Evolutionary conservation across 2,888 invertebrate genomes (phyloP).

Genomic region (Magallana nippona): DNA sequence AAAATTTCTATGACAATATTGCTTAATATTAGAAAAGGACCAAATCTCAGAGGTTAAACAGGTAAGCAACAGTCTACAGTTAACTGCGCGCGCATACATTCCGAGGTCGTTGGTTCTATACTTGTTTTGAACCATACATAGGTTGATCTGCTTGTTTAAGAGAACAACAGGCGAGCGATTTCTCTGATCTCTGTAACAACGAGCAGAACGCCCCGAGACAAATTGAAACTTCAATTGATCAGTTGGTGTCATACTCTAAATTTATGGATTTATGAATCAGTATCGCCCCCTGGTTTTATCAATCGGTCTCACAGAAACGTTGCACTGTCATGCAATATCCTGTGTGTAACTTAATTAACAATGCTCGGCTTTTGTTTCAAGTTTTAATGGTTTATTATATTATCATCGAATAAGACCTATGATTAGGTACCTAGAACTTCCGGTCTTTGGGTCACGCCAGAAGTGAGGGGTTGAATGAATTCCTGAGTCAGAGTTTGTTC

Average conservation of each 20-base stretch:
- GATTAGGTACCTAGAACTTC: constrained; percentile 29
- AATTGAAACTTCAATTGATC: background rate
- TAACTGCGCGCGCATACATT: too few species aligned
- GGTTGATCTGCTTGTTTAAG: too few species aligned
- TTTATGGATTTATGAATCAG: constrained; percentile 14
- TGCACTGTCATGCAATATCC: constrained; percentile 13
- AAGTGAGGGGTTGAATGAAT: background rate
- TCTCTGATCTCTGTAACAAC: background rate
- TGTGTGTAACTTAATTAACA: constrained; percentile 29
- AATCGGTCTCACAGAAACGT: background rate
- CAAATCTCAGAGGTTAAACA: too few species aligned
- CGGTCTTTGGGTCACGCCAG: constrained; percentile 14
- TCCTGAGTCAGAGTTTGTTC: background rate
- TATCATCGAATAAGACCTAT: background rate
- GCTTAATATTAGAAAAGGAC: too few species aligned
- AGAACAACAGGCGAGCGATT: background rate
- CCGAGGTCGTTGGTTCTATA: too few species aligned
- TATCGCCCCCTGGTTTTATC: background rate
- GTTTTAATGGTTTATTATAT: constrained; percentile 20
- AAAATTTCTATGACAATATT: too few species aligned
- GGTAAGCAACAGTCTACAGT: too few species aligned
- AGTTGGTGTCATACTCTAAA: background rate
- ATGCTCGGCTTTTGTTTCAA: constrained; percentile 15
- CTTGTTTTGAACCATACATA: too few species aligned
- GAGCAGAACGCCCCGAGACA: too few species aligned